Evolutionary conservation across 2,888 invertebrate genomes (phyloP).

Genomic region (Epiblema foenella): DNA sequence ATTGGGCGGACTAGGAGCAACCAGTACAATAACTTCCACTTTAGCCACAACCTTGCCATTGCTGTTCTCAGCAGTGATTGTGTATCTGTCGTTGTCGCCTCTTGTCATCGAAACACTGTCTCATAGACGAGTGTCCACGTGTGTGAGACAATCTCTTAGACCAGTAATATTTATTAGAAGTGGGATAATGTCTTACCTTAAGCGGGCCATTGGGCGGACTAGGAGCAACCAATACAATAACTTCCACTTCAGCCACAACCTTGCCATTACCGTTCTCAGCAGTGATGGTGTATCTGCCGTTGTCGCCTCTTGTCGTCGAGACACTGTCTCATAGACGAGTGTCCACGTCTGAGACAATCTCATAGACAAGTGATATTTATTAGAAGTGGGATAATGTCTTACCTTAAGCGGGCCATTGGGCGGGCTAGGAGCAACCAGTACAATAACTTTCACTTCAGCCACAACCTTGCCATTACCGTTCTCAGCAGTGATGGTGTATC

Average conservation of each 20-base stretch:
- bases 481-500: slow-evolving; percentile 95
- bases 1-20: slow-evolving; percentile 93
- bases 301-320: slow-evolving; percentile 92
- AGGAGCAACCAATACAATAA: slow-evolving; percentile 94
- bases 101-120: slow-evolving; percentile 56
- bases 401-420: slow-evolving; percentile 97
- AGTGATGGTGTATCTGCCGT: slow-evolving; percentile 95
- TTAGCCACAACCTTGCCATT: slow-evolving; percentile 98
- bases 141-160: background rate
- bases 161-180: background rate
- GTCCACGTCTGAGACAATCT: too few species aligned
- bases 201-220: slow-evolving; percentile 96
- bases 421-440: slow-evolving; percentile 94
- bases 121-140: background rate
- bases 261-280: slow-evolving; percentile 98
- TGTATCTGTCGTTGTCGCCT: slow-evolving; percentile 96
- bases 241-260: slow-evolving; percentile 96
- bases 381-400: background rate
- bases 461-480: slow-evolving; percentile 97
- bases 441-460: slow-evolving; percentile 96
- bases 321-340: too few species aligned
- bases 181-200: slow-evolving; percentile 82
- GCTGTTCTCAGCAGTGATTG: slow-evolving; percentile 95
- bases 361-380: too few species aligned
- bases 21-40: slow-evolving; percentile 95